Base-by-base conservation (phyloP, 2,797 vertebrate species). In the Cossypha caffra region DNA sequence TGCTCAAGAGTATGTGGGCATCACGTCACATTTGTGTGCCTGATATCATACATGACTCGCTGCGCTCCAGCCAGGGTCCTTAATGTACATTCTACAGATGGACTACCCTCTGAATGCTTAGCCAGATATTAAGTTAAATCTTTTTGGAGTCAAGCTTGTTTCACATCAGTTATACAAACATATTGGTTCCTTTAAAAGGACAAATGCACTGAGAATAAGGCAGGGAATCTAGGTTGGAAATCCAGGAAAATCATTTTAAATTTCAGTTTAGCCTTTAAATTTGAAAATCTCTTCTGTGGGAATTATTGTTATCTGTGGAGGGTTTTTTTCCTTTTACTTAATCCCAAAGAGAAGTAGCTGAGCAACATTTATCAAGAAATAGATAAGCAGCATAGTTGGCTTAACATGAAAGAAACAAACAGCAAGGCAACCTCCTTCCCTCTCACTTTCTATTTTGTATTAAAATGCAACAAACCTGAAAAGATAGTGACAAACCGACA, bases 1-100 rank as follows among this genome's bases (percentile, higher is more conserved):
- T 98, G 97, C 98, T 99, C 98, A 99, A 98, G 98, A 98, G 98
- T 98, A 98, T 98, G 98, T 97, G 97, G 98, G 98, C 98, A 98
- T 99, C 98, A 98, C 94, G 98, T 99, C 98, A 98, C 98, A 98
- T 99, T 98, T 98, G 98, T 87, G 96, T 98, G 98, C 97, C 97
- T 97, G 89, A 98, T 98, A 98, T 99, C 98, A 98, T 98, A 98
- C 98, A 78, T 98, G 97, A 97, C 97, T 98, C 98, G 98, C 98
- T 97, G 97, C 94, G 85, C 97, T 98, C 96, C 97, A 96, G 97
- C 98, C 96, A 97, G 97, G 98, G 97, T 96, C 98, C 97, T 97
- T 97, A 98, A 98, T 98, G 98, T 97, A 97, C 97, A 94, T 87
- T 97, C 97, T 82, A 72, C 97, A 97, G 97, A 98, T 96, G 96